Conservation (phyloP, 2,113 vertebrate species). For the Synodontis membranacea region DNA sequence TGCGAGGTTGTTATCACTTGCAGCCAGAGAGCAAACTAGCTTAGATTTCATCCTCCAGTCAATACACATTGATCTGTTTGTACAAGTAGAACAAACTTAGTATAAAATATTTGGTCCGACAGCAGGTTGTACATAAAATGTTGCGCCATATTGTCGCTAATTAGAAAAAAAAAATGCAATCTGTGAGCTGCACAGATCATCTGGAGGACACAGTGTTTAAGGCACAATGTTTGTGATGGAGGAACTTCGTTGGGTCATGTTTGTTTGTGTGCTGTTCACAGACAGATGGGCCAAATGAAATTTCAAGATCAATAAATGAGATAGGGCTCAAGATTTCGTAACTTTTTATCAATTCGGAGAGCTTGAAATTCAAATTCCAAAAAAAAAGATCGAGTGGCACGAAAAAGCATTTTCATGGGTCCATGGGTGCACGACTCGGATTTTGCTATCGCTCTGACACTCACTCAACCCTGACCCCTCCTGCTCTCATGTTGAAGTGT, state of each 20-base stretch:
- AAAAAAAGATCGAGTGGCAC: background rate
- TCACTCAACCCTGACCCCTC: background rate
- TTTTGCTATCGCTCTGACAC: slow-evolving; percentile 37
- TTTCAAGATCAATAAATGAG: background rate
- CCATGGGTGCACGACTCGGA: slow-evolving; percentile 25
- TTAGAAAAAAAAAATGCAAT: background rate
- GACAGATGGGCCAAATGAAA: background rate
- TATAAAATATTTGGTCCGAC: slow-evolving; percentile 67
- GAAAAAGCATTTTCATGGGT: slow-evolving; percentile 54
- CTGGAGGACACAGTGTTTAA: background rate
- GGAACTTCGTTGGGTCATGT: background rate
- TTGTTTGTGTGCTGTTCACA: background rate
- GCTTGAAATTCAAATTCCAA: background rate
- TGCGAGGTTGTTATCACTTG: slow-evolving; percentile 58
- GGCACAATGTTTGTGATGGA: background rate
- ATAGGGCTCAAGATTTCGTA: background rate
- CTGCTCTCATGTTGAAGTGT: slow-evolving; percentile 57
- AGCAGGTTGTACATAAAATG: slow-evolving; percentile 14
- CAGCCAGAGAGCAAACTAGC: slow-evolving; percentile 53
- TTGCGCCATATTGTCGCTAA: slow-evolving; percentile 26
- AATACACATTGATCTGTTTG: slow-evolving; percentile 71
- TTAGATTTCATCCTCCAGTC: slow-evolving; percentile 67
- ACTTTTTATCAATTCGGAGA: background rate
- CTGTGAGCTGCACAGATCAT: background rate
- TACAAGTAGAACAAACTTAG: slow-evolving; percentile 63